A percentile compares a stretch with the other conserved stretches of the same genome.
Conservation (phyloP, 2,888 invertebrate genomes). For the Drosophila kambysellisi region DNA sequence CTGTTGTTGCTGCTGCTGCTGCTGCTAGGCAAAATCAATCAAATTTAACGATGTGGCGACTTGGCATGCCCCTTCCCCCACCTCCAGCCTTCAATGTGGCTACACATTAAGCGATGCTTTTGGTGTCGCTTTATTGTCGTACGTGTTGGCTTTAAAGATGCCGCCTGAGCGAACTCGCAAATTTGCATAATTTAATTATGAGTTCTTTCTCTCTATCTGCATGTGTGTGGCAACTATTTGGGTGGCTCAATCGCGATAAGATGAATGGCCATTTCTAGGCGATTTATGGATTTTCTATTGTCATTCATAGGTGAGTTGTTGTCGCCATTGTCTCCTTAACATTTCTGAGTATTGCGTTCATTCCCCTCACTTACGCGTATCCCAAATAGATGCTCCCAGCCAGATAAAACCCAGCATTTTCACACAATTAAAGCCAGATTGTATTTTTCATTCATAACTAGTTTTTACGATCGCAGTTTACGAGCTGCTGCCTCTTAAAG, state of each 20-base stretch:
- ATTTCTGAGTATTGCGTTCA: constrained; percentile 35
- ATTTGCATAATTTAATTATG: constrained; percentile 81
- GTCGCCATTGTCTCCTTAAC: constrained; percentile 18
- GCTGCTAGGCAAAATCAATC: constrained; percentile 71
- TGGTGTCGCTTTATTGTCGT: constrained; percentile 47
- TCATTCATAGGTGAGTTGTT: constrained; percentile 65
- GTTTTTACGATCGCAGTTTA: constrained; percentile 51
- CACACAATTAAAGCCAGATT: constrained; percentile 63
- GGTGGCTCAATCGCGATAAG: constrained; percentile 68
- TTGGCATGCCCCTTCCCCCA: constrained; percentile 26
- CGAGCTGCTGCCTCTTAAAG: constrained; percentile 4
- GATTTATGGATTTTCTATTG: constrained; percentile 62
- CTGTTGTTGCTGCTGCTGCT: constrained; percentile 38
- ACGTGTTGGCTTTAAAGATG: constrained; percentile 55
- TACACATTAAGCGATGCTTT: constrained; percentile 38
- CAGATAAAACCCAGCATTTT: constrained; percentile 43
- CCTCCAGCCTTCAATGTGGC: constrained; percentile 6
- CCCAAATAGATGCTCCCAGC: constrained; percentile 10
- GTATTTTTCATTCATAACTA: constrained; percentile 62
- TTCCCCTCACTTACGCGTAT: constrained; percentile 2
- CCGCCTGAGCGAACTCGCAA: constrained; percentile 51
- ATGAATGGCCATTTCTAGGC: constrained; percentile 51
- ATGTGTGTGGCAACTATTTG: constrained; percentile 51
- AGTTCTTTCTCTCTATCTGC: constrained; percentile 53
- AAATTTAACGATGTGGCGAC: constrained; percentile 71